These are phyloP conservation scores for Nicator chloris DNA, from an alignment of 2,113 vertebrate genomes.

Conservation along the genomic window DNA sequence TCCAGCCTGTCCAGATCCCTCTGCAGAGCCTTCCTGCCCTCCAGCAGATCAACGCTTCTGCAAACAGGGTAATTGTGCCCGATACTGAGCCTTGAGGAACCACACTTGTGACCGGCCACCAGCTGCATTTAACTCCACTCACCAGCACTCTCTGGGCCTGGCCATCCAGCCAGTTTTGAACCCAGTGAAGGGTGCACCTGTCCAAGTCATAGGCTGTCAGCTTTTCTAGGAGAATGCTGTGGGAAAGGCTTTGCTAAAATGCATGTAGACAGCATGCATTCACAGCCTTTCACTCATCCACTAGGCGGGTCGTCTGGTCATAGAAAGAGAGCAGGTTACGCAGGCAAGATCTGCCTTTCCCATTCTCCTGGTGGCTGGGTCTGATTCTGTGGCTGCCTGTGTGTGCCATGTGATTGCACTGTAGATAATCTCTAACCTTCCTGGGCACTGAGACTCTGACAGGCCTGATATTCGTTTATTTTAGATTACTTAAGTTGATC, in stretches of 20 bases:
- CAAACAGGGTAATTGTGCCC: neutral
- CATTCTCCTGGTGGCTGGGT: accelerated
- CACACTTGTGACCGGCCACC: accelerated
- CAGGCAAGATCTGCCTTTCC: neutral
- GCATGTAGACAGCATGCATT: neutral
- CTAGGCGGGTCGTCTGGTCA: neutral
- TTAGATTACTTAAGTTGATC: neutral
- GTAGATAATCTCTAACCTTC: neutral
- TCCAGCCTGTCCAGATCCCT: neutral
- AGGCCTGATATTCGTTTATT: neutral
- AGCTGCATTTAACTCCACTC: neutral
- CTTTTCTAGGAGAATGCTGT: neutral
- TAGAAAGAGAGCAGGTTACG: no score
- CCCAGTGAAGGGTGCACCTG: neutral
- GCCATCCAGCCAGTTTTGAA: neutral
- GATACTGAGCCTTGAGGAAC: neutral
- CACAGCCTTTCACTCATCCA: neutral
- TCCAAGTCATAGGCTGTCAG: neutral
- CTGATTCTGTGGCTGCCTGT: accelerated
- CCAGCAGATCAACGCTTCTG: neutral
- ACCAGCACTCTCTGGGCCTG: accelerated
- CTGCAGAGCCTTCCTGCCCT: neutral
- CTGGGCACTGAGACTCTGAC: neutral
- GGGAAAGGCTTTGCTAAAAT: neutral
- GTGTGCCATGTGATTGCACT: neutral